phyloP scores from a whole-genome alignment of 2,113 vertebrate species.

The Solenodon paradoxus region DNA sequence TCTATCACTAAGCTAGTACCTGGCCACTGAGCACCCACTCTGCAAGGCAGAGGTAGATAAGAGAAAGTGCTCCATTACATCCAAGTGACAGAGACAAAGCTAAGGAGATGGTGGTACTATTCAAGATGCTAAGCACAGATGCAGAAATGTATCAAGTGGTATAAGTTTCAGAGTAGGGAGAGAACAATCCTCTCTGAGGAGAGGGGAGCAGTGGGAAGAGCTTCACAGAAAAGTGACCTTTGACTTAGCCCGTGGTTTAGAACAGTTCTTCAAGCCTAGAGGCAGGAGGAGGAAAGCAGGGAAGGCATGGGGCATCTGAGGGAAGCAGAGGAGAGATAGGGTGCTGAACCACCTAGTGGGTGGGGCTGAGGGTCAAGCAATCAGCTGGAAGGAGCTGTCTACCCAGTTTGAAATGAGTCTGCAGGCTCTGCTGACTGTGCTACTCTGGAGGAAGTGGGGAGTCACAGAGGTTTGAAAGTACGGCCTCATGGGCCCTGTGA shows the following conservation, averaged over 20 bases:
- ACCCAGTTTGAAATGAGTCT: neutral
- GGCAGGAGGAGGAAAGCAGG: neutral
- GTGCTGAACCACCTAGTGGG: neutral
- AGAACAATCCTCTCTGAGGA: neutral
- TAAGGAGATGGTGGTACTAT: neutral
- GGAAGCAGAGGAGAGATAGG: neutral
- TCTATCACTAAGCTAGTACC: neutral
- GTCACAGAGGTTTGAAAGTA: neutral
- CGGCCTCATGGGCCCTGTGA: neutral
- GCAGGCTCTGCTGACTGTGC: neutral
- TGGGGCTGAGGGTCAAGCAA: neutral
- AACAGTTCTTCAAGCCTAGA: neutral
- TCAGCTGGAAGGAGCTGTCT: neutral
- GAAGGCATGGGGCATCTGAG: neutral
- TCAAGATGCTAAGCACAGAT: neutral
- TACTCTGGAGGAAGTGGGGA: neutral
- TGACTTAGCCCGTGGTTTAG: neutral
- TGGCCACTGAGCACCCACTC: neutral
- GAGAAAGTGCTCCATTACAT: neutral
- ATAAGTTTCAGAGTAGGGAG: neutral
- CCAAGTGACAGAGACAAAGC: neutral
- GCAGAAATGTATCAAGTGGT: neutral
- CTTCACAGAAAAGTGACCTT: neutral
- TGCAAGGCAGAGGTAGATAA: rapidly evolving
- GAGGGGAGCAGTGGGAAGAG: neutral